A percentile compares a stretch with the other conserved stretches of the same genome.
These are phyloP conservation scores for Tolmerus cingulatus DNA, from an alignment of 2,888 invertebrate genomes.

Conservation along the genomic window DNA sequence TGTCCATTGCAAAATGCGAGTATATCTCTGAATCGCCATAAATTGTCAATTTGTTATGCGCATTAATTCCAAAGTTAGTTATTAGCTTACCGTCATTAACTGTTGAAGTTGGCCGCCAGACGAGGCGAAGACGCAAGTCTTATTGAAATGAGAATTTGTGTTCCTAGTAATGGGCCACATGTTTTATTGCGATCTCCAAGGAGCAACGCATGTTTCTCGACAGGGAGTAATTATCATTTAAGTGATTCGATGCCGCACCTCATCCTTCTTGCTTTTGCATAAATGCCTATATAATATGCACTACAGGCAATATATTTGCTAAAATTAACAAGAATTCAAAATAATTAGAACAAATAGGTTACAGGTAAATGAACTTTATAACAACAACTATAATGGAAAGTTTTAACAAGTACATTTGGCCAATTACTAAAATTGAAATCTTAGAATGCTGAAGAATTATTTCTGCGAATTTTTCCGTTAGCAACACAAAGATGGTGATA, in stretches of 20 bases:
- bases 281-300: not conserved
- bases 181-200: constrained; percentile 13
- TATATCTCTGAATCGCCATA: constrained; percentile 48
- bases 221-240: constrained; percentile 12
- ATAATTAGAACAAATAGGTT: not conserved
- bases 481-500: not conserved
- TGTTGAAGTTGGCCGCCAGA: not conserved
- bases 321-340: not conserved
- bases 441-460: not conserved
- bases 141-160: constrained; percentile 37
- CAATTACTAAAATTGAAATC: not conserved
- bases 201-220: not conserved
- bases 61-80: constrained; percentile 51
- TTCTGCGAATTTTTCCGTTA: not conserved
- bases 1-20: not conserved
- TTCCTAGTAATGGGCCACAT: constrained; percentile 7
- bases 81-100: constrained; percentile 44
- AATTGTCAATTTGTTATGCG: constrained; percentile 53
- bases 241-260: not conserved
- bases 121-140: not conserved
- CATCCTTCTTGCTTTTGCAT: not conserved
- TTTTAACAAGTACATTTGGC: not conserved
- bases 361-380: not conserved
- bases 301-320: not conserved
- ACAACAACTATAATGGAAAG: not conserved